Base-by-base conservation (phyloP, 2,888 invertebrate species). In the Lycocerus yunnanus region DNA sequence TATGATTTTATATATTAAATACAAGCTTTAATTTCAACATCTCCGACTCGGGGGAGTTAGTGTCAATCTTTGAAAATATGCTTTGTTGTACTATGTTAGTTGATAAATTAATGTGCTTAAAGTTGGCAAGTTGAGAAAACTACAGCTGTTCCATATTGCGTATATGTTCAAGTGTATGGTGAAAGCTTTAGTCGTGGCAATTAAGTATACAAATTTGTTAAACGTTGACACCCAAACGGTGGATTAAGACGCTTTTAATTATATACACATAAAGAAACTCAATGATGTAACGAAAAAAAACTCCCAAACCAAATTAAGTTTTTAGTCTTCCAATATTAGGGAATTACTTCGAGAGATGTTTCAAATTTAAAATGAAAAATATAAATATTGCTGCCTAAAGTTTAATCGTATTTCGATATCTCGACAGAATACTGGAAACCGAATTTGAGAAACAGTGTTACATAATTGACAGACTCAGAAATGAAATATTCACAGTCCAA, bases 401-500 rank as follows among this genome's bases (percentile, higher is more conserved):
- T 58, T 71, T 71, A 71, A 71, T 71, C 71, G n/a, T n/a, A 71
- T 71, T 71, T 65, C 71, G 24, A 71, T 71, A 71, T 71, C 71
- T 66, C 15, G n/a, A 14, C n/a, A 66, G 66, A 15, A 63, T 63
- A 63, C 65, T 60, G 24, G 24, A 14, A 15, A 63, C 27, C 69
- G 61, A 24, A 27, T 63, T 63, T 63, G 20, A 43, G 73, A 20
- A 21, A 58, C 66, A 66, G 66, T 65, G 66, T 69, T 70, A 67
- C 60, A 66, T 73, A 73, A 73, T 69, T 73, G 70, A 69, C 66
- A 67, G 69, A 60, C 69, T 73, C 70, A 75, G 71, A 77, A 71
- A 75, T 77, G 69, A 75, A 77, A 77, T 74, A 77, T 76, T 78
- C 77, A 77, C 69, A 74, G 74, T 72, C 66, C 69, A 73, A 72